Evolutionary conservation across 53 echinoderm and acorn worm genomes (phyloP).

Genomic region (Echinometra lucunter): DNA sequence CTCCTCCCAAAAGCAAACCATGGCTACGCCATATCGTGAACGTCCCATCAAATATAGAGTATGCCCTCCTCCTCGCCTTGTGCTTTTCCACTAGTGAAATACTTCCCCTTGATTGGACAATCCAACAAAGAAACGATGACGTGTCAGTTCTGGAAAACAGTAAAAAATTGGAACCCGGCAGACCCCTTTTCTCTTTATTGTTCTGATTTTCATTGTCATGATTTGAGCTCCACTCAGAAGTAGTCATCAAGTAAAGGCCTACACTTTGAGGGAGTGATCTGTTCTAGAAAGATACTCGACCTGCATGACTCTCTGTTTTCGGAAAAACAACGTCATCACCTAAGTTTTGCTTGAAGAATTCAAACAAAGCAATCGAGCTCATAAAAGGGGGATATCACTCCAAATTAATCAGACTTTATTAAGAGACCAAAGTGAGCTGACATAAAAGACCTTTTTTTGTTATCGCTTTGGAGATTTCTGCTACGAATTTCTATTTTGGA

Average conservation of each 20-base stretch:
- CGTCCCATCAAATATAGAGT: conserved; percentile 7
- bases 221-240: background rate
- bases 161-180: background rate
- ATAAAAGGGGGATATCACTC: conserved; percentile 6
- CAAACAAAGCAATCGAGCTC: background rate
- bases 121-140: background rate
- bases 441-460: background rate
- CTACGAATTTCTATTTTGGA: background rate
- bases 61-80: background rate
- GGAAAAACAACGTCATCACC: conserved; percentile 19
- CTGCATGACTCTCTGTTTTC: background rate
- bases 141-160: background rate
- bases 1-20: background rate
- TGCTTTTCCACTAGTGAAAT: background rate
- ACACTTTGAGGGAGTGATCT: background rate
- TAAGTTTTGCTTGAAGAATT: background rate
- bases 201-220: background rate
- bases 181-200: background rate
- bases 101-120: background rate
- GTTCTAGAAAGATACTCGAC: conserved; percentile 22
- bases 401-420: background rate
- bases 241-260: background rate
- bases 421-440: background rate
- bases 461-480: background rate
- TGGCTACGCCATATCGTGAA: background rate